Conservation (phyloP, 1,140 invertebrate genomes). For the Ips nitidus region DNA sequence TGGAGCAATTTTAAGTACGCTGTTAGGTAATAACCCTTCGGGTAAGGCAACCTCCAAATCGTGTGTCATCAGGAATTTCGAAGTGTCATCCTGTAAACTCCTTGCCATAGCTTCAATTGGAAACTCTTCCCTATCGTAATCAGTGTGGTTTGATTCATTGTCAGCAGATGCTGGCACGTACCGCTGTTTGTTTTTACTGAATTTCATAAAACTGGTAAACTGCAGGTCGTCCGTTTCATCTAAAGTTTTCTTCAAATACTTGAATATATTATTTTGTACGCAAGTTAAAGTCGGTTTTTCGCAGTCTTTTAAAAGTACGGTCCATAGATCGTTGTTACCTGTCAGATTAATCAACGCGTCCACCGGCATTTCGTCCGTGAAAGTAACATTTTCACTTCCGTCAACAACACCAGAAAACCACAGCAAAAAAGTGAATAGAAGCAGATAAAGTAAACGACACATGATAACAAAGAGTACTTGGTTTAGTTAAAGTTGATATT, state of each 20-base stretch:
- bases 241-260: conserved; percentile 66
- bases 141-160: not conserved
- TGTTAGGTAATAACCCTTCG: conserved; percentile 68
- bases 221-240: conserved; percentile 65
- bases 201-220: conserved; percentile 67
- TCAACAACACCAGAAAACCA: conserved; percentile 11
- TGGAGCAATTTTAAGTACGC: conserved; percentile 70
- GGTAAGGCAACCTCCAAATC: conserved; percentile 72
- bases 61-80: conserved; percentile 74
- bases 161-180: not conserved
- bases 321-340: conserved; percentile 67
- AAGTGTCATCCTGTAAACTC: conserved; percentile 65
- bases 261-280: conserved; percentile 73
- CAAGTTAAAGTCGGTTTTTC: conserved; percentile 66
- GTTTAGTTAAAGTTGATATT: conserved; percentile 11
- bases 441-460: conserved; percentile 20
- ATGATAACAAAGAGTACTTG: conserved; percentile 16
- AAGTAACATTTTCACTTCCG: conserved; percentile 27
- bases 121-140: conserved; percentile 47
- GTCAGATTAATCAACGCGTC: conserved; percentile 33
- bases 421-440: conserved; percentile 10
- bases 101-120: conserved; percentile 70
- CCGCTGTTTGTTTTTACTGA: conserved; percentile 60
- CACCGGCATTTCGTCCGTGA: conserved; percentile 23
- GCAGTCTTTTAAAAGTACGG: conserved; percentile 69